Base-by-base conservation (phyloP, 2,888 invertebrate species). In the Tryphoninae sp. region DNA sequence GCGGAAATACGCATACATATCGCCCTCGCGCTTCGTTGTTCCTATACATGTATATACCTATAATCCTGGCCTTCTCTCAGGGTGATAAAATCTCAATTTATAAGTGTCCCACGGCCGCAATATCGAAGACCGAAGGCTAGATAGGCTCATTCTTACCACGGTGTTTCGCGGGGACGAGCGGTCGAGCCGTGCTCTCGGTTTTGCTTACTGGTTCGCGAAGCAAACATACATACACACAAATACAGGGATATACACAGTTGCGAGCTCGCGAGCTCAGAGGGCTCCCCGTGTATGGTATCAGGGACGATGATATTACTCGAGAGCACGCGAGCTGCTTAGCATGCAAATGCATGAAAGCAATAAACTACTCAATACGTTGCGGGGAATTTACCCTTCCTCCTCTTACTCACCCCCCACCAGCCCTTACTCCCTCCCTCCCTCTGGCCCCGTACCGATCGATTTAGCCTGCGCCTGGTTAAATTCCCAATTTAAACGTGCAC, bases 271-370 rank as follows among this genome's bases (percentile, higher is more conserved):
- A 89, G 89, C 89, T 90, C 89, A 84, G 87, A 83, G 85, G 85
- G 85, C 61, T 45, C 55, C 87, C 67, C 87, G 89, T 88, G 86
- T 90, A 89, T 86, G 89, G 86, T 90, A 90, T 90, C 90, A 90
- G 90, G 88, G 88, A 87, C 89, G 89, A 87, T 90, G 91, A 91
- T 91, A 91, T 91, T 91, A 91, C 91, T 90, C 85, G 90, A 86
- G 89, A 91, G 89, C 91, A 91, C 91, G 91, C 91, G 89, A 91
- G 78, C 91, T 91, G 89, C 90, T 91, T 91, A 91, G 91, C 91
- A 91, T 91, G 91, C 91, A 91, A 91, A 91, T 91, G 90, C 91
- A 91, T 91, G 91, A 91, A 91, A 91, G 91, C 91, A 91, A 91
- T 91, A 91, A 91, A 91, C 91, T 91, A 91, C 91, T 91, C 91